Conservation (phyloP, 2,888 invertebrate genomes). For the Acleris emargana region DNA sequence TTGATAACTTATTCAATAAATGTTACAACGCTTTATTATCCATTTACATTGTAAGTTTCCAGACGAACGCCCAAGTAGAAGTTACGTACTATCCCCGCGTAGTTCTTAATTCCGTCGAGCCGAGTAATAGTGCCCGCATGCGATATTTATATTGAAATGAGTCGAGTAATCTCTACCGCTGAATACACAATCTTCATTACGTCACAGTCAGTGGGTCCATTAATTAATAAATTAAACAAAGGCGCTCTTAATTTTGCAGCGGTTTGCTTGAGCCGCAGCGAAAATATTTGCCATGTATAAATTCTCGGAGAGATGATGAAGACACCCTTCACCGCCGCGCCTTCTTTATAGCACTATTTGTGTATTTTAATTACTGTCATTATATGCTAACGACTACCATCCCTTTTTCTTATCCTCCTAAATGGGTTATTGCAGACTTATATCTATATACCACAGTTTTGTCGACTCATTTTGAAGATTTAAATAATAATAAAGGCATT, state of each 20-base stretch:
- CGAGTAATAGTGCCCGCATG: constrained; percentile 13
- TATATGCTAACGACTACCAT: constrained; percentile 85
- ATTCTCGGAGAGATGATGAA: constrained; percentile 79
- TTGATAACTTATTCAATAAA: constrained; percentile 2
- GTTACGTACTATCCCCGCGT: neutral
- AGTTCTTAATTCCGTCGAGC: neutral
- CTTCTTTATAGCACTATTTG: constrained; percentile 87
- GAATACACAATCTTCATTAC: constrained; percentile 44
- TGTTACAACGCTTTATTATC: neutral
- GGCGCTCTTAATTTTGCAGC: constrained; percentile 72
- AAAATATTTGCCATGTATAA: constrained; percentile 83
- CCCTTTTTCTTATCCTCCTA: constrained; percentile 84
- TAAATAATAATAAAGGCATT: constrained; percentile 76
- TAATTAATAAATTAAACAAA: constrained; percentile 83
- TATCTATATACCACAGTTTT: constrained; percentile 75
- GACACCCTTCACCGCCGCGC: constrained; percentile 81
- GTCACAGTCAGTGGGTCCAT: constrained; percentile 72
- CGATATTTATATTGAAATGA: constrained; percentile 42
- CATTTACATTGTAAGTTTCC: neutral
- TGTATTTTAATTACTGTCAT: constrained; percentile 89
- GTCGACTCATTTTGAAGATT: constrained; percentile 75
- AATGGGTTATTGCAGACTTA: constrained; percentile 82
- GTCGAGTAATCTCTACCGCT: constrained; percentile 52
- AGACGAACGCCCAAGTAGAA: neutral
- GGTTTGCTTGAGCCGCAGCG: constrained; percentile 68